Evolutionary conservation across 1,140 invertebrate species (phyloP), one percentile per base, ranked within the genome.

Genomic region (Drosophila ironensis): DNA sequence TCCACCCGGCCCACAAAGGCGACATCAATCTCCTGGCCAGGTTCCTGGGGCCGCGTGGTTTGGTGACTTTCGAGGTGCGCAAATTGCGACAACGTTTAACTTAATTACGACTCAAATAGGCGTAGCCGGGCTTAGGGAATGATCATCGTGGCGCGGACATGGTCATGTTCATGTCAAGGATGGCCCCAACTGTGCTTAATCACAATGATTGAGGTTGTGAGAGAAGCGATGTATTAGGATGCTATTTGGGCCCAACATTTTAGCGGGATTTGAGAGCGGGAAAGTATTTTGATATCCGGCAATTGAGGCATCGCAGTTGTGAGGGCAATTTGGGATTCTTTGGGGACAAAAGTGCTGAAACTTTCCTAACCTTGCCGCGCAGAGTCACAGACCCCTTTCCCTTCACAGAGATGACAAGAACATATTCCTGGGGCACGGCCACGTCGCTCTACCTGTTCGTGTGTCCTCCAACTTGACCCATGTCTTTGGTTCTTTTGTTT

Each of bases 51-150:
- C n/a, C n/a, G n/a, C n/a, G n/a, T n/a, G 4, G 28, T 9, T 67
- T 56, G 67, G 45, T 71, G 64, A 37, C 45, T 59, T 61, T 35
- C 25, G 42, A 63, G 75, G 48, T 67, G 75, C 75, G 75, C 75
- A 80, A 77, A 80, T 78, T 80, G 74, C 80, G 80, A 87, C 80
- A 86, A 86, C 80, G 80, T 86, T 86, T 86, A 87, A 86, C 80
- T 86, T 86, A 87, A 86, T 87, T 86, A 87, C 64, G 53, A 67
- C 81, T 72, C 74, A 86, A 86, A 86, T 86, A 80, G 80, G 80
- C 80, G 80, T 86, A 75, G 64, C 73, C 60, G 24, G 59, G 24
- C 56, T 47, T 19, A 48, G 59, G 56, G 19, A 70, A 63, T 37
- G 59, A 47, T 63, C 42, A 38, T 42, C 27, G 38, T 12, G n/a